These are phyloP conservation scores for Acropora tenuis DNA, from an alignment of 64 coral and sea anemone species.

Conservation along the genomic window DNA sequence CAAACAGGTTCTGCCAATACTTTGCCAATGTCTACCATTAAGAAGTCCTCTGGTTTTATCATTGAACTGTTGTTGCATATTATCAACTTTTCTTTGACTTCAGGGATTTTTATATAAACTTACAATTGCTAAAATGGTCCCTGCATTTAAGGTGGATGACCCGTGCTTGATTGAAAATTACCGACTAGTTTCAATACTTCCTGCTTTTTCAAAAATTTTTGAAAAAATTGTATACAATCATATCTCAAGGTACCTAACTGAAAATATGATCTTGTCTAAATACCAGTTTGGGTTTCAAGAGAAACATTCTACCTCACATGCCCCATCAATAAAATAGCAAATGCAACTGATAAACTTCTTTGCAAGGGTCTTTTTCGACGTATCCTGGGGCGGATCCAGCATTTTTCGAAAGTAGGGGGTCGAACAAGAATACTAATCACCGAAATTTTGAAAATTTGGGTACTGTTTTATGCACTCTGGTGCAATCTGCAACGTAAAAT, in stretches of 20 bases:
- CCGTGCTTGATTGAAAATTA: background rate
- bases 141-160: background rate
- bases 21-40: background rate
- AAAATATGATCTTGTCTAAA: constrained; percentile 3
- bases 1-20: background rate
- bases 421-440: too few species aligned
- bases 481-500: too few species aligned
- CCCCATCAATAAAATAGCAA: too few species aligned
- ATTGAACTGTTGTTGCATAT: too few species aligned
- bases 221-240: background rate
- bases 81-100: background rate
- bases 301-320: too few species aligned
- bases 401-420: too few species aligned
- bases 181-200: background rate
- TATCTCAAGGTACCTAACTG: constrained; percentile 2
- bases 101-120: background rate
- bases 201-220: background rate
- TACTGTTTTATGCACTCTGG: too few species aligned
- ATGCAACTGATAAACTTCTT: too few species aligned
- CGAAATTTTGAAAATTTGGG: too few species aligned
- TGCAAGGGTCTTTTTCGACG: too few species aligned
- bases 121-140: background rate
- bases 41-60: background rate
- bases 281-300: background rate
- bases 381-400: too few species aligned